Percentiles rank a stretch among this genome's conserved stretches.
phyloP scores from a whole-genome alignment of 2,888 invertebrate genomes.

The Xylophagus ater region DNA sequence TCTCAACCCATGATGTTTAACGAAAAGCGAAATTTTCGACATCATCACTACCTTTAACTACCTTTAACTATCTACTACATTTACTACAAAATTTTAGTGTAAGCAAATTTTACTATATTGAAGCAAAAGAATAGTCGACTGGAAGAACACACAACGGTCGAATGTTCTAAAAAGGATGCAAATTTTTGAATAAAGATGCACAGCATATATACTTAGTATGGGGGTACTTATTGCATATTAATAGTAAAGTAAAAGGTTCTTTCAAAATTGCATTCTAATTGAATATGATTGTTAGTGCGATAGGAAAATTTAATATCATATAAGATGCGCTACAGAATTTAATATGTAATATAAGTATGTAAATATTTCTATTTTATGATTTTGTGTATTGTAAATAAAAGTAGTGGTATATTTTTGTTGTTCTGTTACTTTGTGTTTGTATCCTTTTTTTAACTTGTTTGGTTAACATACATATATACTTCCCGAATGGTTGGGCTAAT shows the following conservation, averaged over 20 bases:
- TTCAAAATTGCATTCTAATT: conserved; percentile 15
- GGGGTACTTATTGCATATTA: background rate
- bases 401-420: background rate
- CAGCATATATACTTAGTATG: background rate
- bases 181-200: background rate
- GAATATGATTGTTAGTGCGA: conserved; percentile 13
- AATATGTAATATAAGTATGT: background rate
- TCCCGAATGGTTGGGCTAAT: background rate
- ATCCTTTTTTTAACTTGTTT: no score
- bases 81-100: no score
- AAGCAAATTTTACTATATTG: background rate
- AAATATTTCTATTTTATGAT: background rate
- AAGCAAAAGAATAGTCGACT: background rate
- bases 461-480: background rate
- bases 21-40: background rate
- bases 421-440: background rate
- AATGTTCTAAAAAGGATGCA: no score
- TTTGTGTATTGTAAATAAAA: background rate
- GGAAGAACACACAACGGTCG: no score
- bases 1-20: background rate
- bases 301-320: conserved; percentile 1
- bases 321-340: conserved; percentile 1
- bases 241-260: conserved; percentile 6
- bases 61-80: no score
- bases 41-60: background rate